These are phyloP conservation scores for Leptinotarsa rubiginosa DNA, from an alignment of 2,888 invertebrate genomes.

Conservation along the genomic window DNA sequence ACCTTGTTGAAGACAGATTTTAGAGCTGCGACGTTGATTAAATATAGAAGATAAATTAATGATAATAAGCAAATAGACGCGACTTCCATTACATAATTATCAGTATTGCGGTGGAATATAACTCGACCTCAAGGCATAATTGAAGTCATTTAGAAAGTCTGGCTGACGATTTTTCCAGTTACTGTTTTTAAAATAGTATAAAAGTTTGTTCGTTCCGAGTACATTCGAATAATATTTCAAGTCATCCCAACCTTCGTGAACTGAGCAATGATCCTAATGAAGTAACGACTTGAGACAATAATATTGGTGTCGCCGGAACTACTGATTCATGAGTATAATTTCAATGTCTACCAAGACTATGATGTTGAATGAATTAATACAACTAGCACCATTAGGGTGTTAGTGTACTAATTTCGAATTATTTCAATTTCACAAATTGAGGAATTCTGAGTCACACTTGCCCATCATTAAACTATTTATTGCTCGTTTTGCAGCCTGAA, in stretches of 20 bases:
- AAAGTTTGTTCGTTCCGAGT: too few relatives aligned
- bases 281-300: neutral
- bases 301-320: slow-evolving; percentile 18
- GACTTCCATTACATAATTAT: too few relatives aligned
- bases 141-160: too few relatives aligned
- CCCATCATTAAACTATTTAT: slow-evolving; percentile 54
- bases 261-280: slow-evolving; percentile 2
- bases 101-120: too few relatives aligned
- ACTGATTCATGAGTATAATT: slow-evolving; percentile 13
- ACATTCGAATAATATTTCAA: neutral
- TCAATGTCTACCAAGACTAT: slow-evolving; percentile 23
- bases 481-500: slow-evolving; percentile 45
- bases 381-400: slow-evolving; percentile 43
- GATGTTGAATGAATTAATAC: slow-evolving; percentile 32
- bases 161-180: too few relatives aligned
- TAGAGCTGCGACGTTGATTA: too few relatives aligned
- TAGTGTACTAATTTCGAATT: slow-evolving; percentile 51
- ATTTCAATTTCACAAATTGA: slow-evolving; percentile 55
- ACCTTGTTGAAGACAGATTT: too few relatives aligned
- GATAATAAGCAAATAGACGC: too few relatives aligned
- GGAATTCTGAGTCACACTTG: slow-evolving; percentile 49
- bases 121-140: too few relatives aligned
- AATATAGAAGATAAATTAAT: too few relatives aligned
- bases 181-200: too few relatives aligned
- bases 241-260: neutral